phyloP scores from a whole-genome alignment of 2,888 invertebrate genomes.

The Catocala nupta region DNA sequence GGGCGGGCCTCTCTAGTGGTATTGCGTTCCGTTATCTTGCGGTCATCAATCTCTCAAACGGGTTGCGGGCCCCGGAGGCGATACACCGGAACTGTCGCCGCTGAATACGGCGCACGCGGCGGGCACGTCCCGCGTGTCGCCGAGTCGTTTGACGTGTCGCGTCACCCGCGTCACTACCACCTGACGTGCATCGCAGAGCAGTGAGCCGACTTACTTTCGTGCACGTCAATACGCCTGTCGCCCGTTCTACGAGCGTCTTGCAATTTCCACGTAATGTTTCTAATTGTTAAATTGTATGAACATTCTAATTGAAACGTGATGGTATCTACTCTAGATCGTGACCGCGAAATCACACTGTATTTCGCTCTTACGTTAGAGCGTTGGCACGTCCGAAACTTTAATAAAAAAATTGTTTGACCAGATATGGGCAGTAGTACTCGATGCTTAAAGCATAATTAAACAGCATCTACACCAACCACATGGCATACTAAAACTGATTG shows the following conservation, averaged over 20 bases:
- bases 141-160: constrained; percentile 46
- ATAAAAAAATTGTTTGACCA: too few relatives aligned
- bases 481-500: constrained; percentile 17
- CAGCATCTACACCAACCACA: constrained; percentile 8
- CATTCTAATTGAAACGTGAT: constrained; percentile 12
- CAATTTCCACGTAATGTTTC: constrained; percentile 4
- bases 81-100: constrained; percentile 78
- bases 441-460: neutral
- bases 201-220: constrained; percentile 28
- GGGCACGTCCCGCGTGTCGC: constrained; percentile 55
- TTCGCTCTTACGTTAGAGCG: neutral
- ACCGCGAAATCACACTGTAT: neutral
- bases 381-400: too few relatives aligned
- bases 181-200: too few relatives aligned
- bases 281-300: constrained; percentile 14
- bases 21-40: constrained; percentile 80
- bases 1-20: constrained; percentile 69
- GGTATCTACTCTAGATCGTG: constrained; percentile 4
- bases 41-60: constrained; percentile 81
- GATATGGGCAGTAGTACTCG: neutral
- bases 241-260: constrained; percentile 20
- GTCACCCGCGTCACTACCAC: constrained; percentile 23
- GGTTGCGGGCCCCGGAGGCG: constrained; percentile 73
- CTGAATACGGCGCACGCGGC: constrained; percentile 70
- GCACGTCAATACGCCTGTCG: constrained; percentile 22